phyloP scores from a whole-genome alignment of 2,888 invertebrate genomes.

The Margaritifera margaritifera region DNA sequence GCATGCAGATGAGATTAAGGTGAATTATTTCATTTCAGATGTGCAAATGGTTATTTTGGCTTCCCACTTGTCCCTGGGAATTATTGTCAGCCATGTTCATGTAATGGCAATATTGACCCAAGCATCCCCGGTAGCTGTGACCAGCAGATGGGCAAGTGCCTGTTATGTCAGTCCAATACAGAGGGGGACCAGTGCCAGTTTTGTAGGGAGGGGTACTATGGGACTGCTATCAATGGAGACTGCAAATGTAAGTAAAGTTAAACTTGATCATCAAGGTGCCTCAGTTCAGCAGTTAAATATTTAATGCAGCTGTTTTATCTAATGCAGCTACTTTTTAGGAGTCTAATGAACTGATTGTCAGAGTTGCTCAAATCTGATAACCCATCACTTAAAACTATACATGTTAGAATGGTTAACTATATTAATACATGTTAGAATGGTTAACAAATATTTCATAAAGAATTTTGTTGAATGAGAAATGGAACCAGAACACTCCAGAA shows the following conservation, averaged over 20 bases:
- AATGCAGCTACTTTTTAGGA: no score
- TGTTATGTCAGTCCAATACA: conserved; percentile 85
- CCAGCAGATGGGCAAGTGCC: conserved; percentile 86
- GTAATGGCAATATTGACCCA: conserved; percentile 83
- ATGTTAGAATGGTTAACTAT: no score
- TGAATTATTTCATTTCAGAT: conserved; percentile 43
- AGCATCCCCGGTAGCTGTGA: conserved; percentile 79
- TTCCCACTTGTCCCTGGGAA: conserved; percentile 83
- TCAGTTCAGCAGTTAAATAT: background rate
- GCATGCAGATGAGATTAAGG: no score
- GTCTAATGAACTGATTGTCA: no score
- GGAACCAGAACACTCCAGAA: no score
- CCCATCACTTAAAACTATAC: no score
- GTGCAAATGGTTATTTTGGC: conserved; percentile 77
- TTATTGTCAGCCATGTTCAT: conserved; percentile 84
- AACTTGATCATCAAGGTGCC: background rate
- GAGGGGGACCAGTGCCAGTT: conserved; percentile 83
- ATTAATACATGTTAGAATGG: no score
- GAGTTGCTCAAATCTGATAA: no score
- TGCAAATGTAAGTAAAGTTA: conserved; percentile 63
- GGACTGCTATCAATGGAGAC: conserved; percentile 65
- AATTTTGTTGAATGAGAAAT: no score
- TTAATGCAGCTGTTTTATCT: no score
- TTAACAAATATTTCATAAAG: no score
- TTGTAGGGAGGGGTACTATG: conserved; percentile 71